Evolutionary conservation across 1,140 invertebrate genomes (phyloP).

Genomic region (Neodiprion lecontei): DNA sequence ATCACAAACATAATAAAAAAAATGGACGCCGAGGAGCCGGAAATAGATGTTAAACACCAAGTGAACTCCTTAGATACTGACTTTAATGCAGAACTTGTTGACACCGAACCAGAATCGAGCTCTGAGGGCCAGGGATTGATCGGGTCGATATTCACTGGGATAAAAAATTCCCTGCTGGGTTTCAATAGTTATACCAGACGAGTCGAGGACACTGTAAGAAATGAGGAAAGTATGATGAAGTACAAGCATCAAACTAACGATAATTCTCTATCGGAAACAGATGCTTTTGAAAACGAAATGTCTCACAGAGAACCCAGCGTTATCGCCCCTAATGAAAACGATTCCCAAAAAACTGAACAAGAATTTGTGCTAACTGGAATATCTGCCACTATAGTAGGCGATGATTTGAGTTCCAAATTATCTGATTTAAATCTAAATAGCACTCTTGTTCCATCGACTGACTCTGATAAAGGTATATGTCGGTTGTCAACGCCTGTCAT

Average conservation of each 20-base stretch:
- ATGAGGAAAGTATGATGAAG: constrained; percentile 11
- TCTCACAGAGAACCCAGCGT: not conserved
- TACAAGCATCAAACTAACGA: not conserved
- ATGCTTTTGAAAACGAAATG: not conserved
- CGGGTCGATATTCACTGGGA: constrained; percentile 29
- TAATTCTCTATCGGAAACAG: not conserved
- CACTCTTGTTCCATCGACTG: not conserved
- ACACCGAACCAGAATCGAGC: not conserved
- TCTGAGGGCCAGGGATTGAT: constrained; percentile 11
- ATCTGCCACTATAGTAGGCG: not conserved
- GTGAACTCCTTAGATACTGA: too few relatives aligned
- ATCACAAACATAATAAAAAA: not conserved
- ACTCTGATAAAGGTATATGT: not conserved
- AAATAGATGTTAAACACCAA: too few relatives aligned
- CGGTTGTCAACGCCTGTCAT: not conserved
- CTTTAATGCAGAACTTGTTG: not conserved
- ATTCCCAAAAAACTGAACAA: not conserved
- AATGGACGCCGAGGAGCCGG: not conserved
- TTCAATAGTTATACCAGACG: constrained; percentile 17
- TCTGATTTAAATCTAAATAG: not conserved
- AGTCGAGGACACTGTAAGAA: constrained; percentile 8
- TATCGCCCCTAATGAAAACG: too few relatives aligned
- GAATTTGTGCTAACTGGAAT: too few relatives aligned
- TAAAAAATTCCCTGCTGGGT: constrained; percentile 33
- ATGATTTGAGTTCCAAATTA: not conserved